These are phyloP conservation scores for Amiota mariae DNA, from an alignment of 2,888 invertebrate genomes.

Conservation along the genomic window DNA sequence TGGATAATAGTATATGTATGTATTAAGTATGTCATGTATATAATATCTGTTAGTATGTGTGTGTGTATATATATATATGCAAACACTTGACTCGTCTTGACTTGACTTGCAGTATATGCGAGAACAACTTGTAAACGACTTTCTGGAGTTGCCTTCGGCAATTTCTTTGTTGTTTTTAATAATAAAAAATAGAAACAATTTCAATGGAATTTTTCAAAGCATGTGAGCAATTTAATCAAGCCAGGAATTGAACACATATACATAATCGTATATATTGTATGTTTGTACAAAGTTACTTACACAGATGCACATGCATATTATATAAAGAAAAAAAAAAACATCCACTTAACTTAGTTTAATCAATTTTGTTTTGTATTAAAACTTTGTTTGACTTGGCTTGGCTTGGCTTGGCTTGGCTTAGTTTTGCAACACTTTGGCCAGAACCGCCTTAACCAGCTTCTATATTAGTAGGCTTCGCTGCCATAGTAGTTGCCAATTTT, in stretches of 20 bases:
- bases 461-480: too few species aligned
- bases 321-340: too few species aligned
- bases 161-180: conserved; percentile 4
- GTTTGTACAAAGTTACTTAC: too few species aligned
- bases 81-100: neutral
- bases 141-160: neutral
- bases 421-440: neutral
- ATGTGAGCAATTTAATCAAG: conserved; percentile 7
- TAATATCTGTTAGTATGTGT: too few species aligned
- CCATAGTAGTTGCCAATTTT: too few species aligned
- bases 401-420: neutral
- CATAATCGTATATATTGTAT: neutral
- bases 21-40: too few species aligned
- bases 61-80: too few species aligned
- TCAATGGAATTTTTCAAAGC: conserved; percentile 11
- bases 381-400: neutral
- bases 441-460: neutral
- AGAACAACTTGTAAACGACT: neutral
- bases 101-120: neutral
- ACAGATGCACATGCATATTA: too few species aligned
- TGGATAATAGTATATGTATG: too few species aligned
- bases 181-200: conserved; percentile 13
- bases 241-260: neutral
- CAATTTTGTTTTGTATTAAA: neutral
- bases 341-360: neutral